These are phyloP conservation scores for Pachyramphus minor DNA, from an alignment of 2,113 vertebrate species.

Conservation along the genomic window DNA sequence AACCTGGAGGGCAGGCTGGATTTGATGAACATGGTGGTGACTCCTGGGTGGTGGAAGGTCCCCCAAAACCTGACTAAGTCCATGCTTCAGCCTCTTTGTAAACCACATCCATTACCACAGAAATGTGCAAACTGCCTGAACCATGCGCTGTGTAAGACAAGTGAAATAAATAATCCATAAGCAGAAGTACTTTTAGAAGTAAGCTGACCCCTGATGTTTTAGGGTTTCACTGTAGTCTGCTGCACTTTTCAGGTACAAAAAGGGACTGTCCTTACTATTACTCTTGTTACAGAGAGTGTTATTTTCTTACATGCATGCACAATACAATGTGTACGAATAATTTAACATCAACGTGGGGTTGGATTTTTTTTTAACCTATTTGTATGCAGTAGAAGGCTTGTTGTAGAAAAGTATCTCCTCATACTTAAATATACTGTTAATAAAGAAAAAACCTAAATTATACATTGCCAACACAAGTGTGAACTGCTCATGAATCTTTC, in stretches of 20 bases:
- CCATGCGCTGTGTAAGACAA: not conserved
- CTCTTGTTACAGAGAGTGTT: slow-evolving; percentile 74
- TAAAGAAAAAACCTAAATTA: slow-evolving; percentile 70
- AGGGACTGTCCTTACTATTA: slow-evolving; percentile 66
- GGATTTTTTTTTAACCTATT: slow-evolving; percentile 69
- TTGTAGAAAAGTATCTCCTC: slow-evolving; percentile 68
- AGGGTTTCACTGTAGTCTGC: slow-evolving; percentile 41
- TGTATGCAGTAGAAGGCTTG: slow-evolving; percentile 74
- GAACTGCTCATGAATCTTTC: slow-evolving; percentile 74
- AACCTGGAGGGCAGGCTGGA: not conserved
- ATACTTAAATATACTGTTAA: slow-evolving; percentile 67
- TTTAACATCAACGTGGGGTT: slow-evolving; percentile 66
- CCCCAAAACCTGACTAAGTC: not conserved
- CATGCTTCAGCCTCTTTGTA: not conserved
- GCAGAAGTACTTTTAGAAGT: slow-evolving; percentile 44
- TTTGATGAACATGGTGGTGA: not conserved
- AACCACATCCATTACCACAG: not conserved
- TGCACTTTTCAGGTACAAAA: slow-evolving; percentile 70
- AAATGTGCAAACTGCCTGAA: not conserved
- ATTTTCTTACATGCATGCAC: slow-evolving; percentile 74
- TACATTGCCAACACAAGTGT: slow-evolving; percentile 70
- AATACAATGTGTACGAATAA: slow-evolving; percentile 61
- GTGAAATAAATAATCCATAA: not conserved
- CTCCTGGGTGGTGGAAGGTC: not conserved
- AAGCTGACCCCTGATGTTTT: slow-evolving; percentile 7